Conservation (phyloP, 2,113 vertebrate genomes). For the Bolborhynchus lineola region DNA sequence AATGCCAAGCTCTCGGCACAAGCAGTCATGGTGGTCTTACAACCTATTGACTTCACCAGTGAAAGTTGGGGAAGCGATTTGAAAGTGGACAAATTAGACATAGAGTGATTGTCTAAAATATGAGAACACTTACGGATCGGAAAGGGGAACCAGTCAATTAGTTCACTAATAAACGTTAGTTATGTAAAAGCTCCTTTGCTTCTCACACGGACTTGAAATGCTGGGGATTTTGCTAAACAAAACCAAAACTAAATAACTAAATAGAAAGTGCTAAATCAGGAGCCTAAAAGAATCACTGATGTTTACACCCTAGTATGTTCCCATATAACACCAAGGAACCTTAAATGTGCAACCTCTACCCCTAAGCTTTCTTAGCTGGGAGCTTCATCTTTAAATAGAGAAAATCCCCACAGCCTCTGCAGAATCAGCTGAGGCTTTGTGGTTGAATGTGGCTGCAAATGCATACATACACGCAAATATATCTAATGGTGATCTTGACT, state of each 20-base stretch:
- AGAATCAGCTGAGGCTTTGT: background rate
- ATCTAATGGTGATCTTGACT: background rate
- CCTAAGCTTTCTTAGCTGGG: background rate
- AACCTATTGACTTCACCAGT: slow-evolving; percentile 52
- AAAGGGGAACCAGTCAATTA: slow-evolving; percentile 25
- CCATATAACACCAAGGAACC: background rate
- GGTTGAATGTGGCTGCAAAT: background rate
- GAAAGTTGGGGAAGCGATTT: slow-evolving; percentile 69
- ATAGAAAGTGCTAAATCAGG: background rate
- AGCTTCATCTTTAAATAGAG: background rate
- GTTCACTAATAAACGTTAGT: background rate
- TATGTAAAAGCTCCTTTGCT: background rate
- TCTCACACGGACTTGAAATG: background rate
- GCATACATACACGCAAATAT: background rate
- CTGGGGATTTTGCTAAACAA: background rate
- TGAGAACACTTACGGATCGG: background rate
- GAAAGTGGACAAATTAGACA: slow-evolving; percentile 62
- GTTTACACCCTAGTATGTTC: background rate
- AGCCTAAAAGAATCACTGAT: background rate
- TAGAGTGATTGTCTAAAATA: slow-evolving; percentile 1
- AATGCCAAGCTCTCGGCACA: background rate
- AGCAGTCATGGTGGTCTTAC: slow-evolving; percentile 48
- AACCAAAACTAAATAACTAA: background rate
- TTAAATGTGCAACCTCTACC: background rate
- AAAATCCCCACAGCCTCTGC: background rate